These are phyloP conservation scores for Nerophis ophidion DNA, from an alignment of 2,113 vertebrate genomes.

Conservation along the genomic window DNA sequence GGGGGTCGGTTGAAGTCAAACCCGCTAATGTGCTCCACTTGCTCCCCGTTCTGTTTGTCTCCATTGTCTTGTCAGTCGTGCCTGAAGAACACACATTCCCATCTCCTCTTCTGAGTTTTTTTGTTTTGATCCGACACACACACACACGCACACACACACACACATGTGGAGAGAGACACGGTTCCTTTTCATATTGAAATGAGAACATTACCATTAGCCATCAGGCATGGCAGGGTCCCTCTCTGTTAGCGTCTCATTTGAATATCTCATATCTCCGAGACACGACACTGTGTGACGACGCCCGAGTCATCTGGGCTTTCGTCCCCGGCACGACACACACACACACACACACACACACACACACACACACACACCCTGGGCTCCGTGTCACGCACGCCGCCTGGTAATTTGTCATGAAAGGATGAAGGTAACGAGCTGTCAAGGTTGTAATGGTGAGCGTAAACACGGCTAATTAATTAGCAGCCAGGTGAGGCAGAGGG, in stretches of 20 bases:
- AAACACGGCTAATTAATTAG: constrained; percentile 73
- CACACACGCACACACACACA: neutral
- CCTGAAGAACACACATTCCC: constrained; percentile 53
- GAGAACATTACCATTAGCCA: constrained; percentile 78
- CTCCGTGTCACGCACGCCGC: constrained; percentile 25
- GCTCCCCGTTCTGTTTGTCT: constrained; percentile 14
- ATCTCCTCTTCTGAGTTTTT: constrained; percentile 44
- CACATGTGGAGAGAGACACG: constrained; percentile 47
- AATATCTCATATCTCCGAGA: constrained; percentile 80
- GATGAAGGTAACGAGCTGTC: constrained; percentile 68
- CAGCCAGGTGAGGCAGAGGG: constrained; percentile 37
- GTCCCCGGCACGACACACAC: constrained; percentile 68
- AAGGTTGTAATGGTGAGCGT: constrained; percentile 62
- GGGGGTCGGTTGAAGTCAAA: too few species aligned
- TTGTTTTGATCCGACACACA: constrained; percentile 57
- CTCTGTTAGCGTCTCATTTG: constrained; percentile 74
- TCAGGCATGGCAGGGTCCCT: constrained; percentile 65
- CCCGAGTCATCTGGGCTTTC: constrained; percentile 71
- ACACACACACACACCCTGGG: constrained; percentile 28
- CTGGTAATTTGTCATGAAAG: constrained; percentile 70
- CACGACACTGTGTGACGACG: constrained; percentile 37
- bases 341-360: constrained; percentile 31
- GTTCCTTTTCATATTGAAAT: constrained; percentile 78
- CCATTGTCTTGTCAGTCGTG: constrained; percentile 74
- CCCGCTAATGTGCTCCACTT: neutral